Base-by-base conservation (phyloP, 2,888 invertebrate species). In the Phaonia tiefii region DNA sequence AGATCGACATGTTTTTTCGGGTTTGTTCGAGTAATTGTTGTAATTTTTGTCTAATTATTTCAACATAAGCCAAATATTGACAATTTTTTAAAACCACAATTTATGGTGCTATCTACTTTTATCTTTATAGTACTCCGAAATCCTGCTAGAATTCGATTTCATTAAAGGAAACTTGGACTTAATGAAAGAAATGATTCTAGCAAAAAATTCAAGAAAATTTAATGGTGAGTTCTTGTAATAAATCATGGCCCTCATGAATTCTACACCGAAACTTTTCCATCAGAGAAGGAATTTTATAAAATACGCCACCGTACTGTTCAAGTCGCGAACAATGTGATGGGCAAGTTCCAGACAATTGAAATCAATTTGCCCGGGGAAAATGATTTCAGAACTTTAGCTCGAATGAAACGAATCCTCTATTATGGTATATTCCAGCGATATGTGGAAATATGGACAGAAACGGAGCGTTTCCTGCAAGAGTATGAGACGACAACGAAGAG, bases 361-460 rank as follows among this genome's bases (percentile, higher is more conserved):
- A 13, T 42, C 7, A 72, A 67, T 10, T 46, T 81, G 15, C 78
- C 81, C 10, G 25, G 44, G 0, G 49, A 46, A 42, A 31, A 69
- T 65, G 78, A 78, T 39, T 75, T 69, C 56, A 69, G 26, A 4
- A 78, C 81, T 13, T 31, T 81, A 71, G 81, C 78, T 1, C 75
- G 81, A 8, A 81, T 81, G 81, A 78, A 81, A 26, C 81, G 81
- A 15, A 69, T 44, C 0, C 49, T 81, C n/a, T 81, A 78, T 72
- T 75, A 78, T 70, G 81, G 81, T 2, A 46, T 75, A 8, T 78
- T 78, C 65, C 78, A 81, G 25, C 71, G 42, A 11, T 81, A 78
- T n/a, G 72, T 69, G 13, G 65, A 65, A 7, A 56, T 65, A 42
- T 81, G 81, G 81, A 72, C 67, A 13, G 71, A 71, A 65, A 78